Evolutionary conservation across 1,140 invertebrate genomes (phyloP).

Genomic region (Harlomillsia oculata): DNA sequence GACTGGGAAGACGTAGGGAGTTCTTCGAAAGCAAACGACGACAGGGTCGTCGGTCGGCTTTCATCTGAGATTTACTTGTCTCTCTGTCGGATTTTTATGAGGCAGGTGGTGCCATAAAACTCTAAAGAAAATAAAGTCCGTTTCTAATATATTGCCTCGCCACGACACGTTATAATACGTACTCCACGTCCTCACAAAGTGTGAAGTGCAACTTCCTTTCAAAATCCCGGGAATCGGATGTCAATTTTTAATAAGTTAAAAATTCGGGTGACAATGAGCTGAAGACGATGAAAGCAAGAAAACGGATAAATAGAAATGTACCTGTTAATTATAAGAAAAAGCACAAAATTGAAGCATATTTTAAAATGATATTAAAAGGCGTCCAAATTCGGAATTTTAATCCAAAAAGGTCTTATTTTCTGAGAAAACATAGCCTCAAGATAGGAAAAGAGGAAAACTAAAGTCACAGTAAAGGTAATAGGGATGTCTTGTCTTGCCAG

Average conservation of each 20-base stretch:
- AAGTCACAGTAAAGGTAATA: neutral
- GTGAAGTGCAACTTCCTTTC: neutral
- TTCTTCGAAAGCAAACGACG: neutral
- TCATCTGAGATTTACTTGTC: slow-evolving; percentile 9
- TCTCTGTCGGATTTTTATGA: slow-evolving; percentile 8
- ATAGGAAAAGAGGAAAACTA: neutral
- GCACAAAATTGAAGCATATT: too few species aligned
- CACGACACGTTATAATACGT: neutral
- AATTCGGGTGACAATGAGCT: neutral
- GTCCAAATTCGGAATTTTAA: too few species aligned
- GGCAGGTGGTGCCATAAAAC: slow-evolving; percentile 13
- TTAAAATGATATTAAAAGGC: too few species aligned
- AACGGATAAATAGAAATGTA: too few species aligned
- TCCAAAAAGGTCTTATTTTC: too few species aligned
- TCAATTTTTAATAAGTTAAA: neutral
- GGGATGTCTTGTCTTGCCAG: neutral
- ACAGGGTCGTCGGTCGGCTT: neutral
- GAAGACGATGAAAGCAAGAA: neutral
- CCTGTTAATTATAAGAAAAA: too few species aligned
- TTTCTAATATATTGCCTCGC: neutral
- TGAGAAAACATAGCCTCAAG: neutral
- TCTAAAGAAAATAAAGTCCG: slow-evolving; percentile 2
- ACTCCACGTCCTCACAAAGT: neutral
- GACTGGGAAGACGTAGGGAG: neutral
- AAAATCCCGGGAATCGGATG: neutral